Evolutionary conservation across 2,113 vertebrate species (phyloP).

Genomic region (Donacobius atricapilla): DNA sequence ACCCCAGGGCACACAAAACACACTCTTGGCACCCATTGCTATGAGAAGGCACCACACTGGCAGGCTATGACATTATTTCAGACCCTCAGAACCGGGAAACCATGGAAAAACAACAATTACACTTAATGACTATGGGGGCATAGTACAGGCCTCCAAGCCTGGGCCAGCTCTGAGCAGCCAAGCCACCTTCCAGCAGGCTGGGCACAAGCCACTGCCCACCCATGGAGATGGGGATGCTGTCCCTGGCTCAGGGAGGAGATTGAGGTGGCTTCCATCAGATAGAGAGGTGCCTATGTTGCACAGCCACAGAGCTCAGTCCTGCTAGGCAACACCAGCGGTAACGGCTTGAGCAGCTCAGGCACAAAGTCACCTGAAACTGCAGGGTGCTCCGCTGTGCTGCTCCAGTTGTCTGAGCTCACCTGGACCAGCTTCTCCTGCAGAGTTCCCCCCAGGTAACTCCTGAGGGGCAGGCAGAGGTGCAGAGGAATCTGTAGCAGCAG

Average conservation of each 20-base stretch:
- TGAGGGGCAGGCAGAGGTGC: background rate
- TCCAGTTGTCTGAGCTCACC: background rate
- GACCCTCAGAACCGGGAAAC: background rate
- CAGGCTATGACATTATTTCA: background rate
- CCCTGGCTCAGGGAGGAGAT: background rate
- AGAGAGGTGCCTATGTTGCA: background rate
- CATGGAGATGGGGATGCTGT: rapidly evolving
- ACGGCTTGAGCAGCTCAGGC: background rate
- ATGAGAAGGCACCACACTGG: background rate
- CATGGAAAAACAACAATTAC: background rate
- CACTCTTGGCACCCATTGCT: background rate
- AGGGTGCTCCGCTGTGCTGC: background rate
- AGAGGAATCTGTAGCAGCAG: background rate
- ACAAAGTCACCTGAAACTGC: background rate
- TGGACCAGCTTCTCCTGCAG: background rate
- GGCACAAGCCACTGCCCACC: background rate
- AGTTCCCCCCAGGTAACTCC: background rate
- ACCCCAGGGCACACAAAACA: background rate
- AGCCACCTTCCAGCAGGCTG: background rate
- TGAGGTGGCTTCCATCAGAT: background rate
- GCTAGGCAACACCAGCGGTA: background rate
- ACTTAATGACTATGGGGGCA: background rate
- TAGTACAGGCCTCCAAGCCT: rapidly evolving
- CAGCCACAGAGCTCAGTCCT: background rate
- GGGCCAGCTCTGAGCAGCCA: background rate